Percentiles rank a stretch among this genome's conserved stretches.
These are phyloP conservation scores for Neofelis nebulosa DNA, from an alignment of 2,113 vertebrate genomes.

Conservation along the genomic window DNA sequence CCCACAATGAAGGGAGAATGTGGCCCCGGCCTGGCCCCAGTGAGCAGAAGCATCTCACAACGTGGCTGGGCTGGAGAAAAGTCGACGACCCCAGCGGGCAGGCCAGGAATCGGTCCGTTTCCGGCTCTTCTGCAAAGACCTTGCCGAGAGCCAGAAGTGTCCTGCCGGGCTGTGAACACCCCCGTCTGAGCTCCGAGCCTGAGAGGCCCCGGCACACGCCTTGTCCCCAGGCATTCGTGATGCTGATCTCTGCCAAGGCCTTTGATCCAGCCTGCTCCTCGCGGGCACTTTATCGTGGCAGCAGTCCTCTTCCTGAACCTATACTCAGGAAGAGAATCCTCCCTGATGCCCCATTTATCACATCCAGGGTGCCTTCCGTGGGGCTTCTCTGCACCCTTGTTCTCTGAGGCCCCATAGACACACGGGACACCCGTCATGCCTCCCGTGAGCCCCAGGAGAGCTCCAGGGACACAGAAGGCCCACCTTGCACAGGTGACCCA, in stretches of 20 bases:
- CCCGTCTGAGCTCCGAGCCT: background rate
- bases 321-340: accelerated
- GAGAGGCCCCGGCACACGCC: accelerated
- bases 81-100: accelerated
- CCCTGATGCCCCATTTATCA: accelerated
- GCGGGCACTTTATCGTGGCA: accelerated
- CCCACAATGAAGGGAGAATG: accelerated
- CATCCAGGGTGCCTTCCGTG: accelerated
- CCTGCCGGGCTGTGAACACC: accelerated
- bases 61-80: accelerated
- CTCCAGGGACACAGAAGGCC: background rate
- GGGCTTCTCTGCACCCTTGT: accelerated
- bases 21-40: accelerated
- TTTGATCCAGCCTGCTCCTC: accelerated
- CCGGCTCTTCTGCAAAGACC: background rate
- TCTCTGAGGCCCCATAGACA: background rate
- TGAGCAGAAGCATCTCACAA: accelerated
- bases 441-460: background rate
- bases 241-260: background rate
- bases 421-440: accelerated
- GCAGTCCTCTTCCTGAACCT: too few species aligned
- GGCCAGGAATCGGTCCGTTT: accelerated
- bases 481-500: too few species aligned
- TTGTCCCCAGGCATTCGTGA: accelerated
- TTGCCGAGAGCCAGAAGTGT: accelerated